These are phyloP conservation scores for Hippocampus zosterae DNA, from an alignment of 2,113 vertebrate species.

Conservation along the genomic window DNA sequence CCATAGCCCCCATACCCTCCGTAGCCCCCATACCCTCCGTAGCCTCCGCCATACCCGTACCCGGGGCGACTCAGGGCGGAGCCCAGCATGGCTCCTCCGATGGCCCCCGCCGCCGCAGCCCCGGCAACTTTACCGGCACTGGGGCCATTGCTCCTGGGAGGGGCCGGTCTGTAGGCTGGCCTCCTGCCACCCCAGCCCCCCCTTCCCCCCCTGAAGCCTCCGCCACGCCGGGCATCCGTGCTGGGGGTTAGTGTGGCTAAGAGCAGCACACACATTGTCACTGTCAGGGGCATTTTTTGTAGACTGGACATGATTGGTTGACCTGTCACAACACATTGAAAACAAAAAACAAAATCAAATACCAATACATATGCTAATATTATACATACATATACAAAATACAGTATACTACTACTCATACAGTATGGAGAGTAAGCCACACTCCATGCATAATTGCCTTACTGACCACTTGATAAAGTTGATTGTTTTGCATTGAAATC, in stretches of 20 bases:
- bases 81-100: constrained; percentile 69
- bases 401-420: neutral
- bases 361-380: no score
- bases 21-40: constrained; percentile 44
- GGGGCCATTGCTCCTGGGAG: constrained; percentile 55
- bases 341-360: neutral
- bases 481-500: no score
- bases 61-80: constrained; percentile 69
- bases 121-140: constrained; percentile 68
- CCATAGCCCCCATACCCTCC: constrained; percentile 42
- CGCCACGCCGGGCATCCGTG: constrained; percentile 45
- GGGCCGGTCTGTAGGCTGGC: constrained; percentile 38
- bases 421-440: neutral
- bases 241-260: constrained; percentile 46
- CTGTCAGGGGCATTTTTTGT: constrained; percentile 30
- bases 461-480: no score
- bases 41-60: constrained; percentile 47
- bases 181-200: constrained; percentile 35
- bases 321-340: constrained; percentile 21
- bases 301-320: constrained; percentile 13
- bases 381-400: no score
- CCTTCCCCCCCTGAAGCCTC: constrained; percentile 31
- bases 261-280: constrained; percentile 56
- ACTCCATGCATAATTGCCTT: neutral
- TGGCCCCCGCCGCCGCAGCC: constrained; percentile 68